Percentiles rank a stretch among this genome's conserved stretches.
phyloP scores from a whole-genome alignment of 2,113 vertebrate genomes.

The Paedocypris sp. region DNA sequence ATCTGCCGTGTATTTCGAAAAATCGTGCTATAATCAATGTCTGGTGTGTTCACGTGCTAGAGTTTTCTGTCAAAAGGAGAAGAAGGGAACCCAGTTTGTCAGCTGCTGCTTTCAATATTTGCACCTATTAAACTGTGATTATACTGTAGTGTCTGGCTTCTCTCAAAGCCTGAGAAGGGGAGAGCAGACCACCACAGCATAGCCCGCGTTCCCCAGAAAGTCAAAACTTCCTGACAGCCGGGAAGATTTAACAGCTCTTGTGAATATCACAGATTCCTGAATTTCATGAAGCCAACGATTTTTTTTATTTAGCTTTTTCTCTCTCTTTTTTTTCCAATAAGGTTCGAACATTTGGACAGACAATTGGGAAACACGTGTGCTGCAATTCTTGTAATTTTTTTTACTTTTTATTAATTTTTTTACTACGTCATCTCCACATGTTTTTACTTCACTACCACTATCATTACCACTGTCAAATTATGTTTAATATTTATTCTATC shows the following conservation, averaged over 20 bases:
- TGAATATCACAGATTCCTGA: conserved; percentile 3
- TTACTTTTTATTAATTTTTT: no score
- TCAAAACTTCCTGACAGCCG: conserved; percentile 56
- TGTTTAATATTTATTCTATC: no score
- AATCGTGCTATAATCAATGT: conserved; percentile 47
- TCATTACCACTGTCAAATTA: no score
- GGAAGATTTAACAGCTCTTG: background rate
- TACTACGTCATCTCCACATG: no score
- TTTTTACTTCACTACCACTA: no score
- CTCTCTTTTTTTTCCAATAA: no score
- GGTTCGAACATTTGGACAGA: no score
- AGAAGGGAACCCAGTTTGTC: conserved; percentile 42
- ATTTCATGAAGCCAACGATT: no score
- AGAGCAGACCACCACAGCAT: conserved; percentile 46
- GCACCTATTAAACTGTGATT: conserved; percentile 66
- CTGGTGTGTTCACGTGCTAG: conserved; percentile 50
- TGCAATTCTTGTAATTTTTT: no score
- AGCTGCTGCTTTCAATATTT: conserved; percentile 64
- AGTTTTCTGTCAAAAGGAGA: conserved; percentile 47
- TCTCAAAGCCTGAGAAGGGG: conserved; percentile 55
- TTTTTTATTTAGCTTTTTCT: no score
- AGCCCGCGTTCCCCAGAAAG: conserved; percentile 40
- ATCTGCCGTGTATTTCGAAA: conserved; percentile 49
- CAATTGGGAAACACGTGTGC: no score
- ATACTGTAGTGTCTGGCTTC: conserved; percentile 60